These are phyloP conservation scores for Baccha elongata DNA, from an alignment of 2,888 invertebrate genomes.

Conservation along the genomic window DNA sequence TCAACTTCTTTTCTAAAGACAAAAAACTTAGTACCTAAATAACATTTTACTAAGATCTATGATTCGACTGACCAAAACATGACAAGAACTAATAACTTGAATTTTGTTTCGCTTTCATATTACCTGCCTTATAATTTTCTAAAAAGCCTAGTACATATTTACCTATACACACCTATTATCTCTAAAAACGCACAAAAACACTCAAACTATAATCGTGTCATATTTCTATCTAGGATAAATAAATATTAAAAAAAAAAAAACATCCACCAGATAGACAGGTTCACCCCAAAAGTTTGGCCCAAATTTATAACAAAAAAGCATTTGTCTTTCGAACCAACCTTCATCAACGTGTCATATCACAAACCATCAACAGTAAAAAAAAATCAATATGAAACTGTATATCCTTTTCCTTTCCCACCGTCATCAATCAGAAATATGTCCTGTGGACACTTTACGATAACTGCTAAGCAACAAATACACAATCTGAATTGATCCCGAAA, in stretches of 20 bases:
- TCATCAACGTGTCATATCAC: constrained; percentile 36
- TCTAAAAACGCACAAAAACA: background rate
- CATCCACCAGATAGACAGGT: background rate
- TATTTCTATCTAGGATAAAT: constrained; percentile 1
- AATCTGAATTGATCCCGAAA: constrained; percentile 48
- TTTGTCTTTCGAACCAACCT: constrained; percentile 9
- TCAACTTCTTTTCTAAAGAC: too few species aligned
- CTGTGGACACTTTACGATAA: constrained; percentile 57
- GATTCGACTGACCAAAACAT: too few species aligned
- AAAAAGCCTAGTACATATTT: background rate
- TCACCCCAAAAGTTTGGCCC: background rate
- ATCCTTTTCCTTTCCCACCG: constrained; percentile 47
- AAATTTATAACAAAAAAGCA: constrained; percentile 9
- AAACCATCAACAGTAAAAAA: constrained; percentile 30
- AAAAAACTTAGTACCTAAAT: too few species aligned
- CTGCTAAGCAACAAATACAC: constrained; percentile 48
- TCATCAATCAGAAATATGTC: constrained; percentile 52
- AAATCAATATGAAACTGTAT: constrained; percentile 40
- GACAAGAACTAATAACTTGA: too few species aligned
- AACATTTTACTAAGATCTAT: too few species aligned
- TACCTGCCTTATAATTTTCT: background rate
- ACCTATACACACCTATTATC: background rate
- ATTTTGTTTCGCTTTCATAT: too few species aligned
- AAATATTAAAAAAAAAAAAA: background rate
- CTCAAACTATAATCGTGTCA: background rate